A percentile compares a stretch with the other conserved stretches of the same genome.
Evolutionary conservation across 2,888 invertebrate species (phyloP).

Genomic region (Pseudococcus viburni): DNA sequence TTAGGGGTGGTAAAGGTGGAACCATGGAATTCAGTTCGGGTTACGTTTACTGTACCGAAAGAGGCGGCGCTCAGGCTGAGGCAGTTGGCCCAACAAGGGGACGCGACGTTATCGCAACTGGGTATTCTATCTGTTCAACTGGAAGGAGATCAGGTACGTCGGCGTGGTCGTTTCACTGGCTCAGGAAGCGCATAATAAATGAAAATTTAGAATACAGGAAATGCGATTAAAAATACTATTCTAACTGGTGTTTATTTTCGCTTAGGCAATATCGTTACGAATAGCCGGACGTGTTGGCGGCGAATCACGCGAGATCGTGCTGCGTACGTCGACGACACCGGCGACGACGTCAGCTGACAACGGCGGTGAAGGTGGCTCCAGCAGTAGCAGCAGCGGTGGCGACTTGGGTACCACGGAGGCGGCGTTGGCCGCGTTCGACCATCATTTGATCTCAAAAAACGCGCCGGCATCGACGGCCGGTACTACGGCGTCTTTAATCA

Average conservation of each 20-base stretch:
- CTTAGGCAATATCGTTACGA: conserved; percentile 76
- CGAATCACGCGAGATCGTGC: conserved; percentile 81
- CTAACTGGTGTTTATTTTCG: neutral
- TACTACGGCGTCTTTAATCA: conserved; percentile 69
- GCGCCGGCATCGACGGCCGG: conserved; percentile 64
- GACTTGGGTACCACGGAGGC: neutral
- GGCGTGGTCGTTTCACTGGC: neutral
- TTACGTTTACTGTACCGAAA: conserved; percentile 96
- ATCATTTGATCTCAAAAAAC: conserved; percentile 67
- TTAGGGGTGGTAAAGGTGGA: conserved; percentile 84
- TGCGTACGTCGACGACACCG: conserved; percentile 73
- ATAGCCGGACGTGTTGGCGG: conserved; percentile 78
- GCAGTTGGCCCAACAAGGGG: conserved; percentile 92
- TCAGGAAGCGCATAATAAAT: neutral
- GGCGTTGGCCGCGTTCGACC: conserved; percentile 45
- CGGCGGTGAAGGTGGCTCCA: neutral
- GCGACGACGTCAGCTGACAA: conserved; percentile 68
- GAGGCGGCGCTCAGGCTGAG: conserved; percentile 94
- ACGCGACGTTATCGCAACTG: conserved; percentile 88
- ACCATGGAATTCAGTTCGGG: conserved; percentile 98
- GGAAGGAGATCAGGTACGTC: conserved; percentile 84
- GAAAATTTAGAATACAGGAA: neutral
- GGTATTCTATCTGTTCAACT: conserved; percentile 96
- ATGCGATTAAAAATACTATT: neutral
- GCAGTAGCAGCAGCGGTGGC: neutral